phyloP scores from a whole-genome alignment of 2,113 vertebrate genomes.

The Polypterus bichir region DNA sequence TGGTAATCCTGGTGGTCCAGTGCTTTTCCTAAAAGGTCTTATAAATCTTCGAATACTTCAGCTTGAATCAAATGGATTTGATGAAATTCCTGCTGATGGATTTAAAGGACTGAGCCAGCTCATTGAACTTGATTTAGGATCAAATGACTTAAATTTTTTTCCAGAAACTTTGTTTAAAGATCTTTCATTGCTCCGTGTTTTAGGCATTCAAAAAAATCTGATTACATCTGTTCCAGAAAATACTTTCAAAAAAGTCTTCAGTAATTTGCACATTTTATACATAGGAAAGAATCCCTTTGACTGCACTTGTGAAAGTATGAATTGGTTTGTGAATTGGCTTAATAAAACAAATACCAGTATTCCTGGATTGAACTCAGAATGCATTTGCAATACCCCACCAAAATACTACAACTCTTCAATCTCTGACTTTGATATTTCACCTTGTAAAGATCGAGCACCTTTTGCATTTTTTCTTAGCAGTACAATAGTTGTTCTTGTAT shows the following conservation, averaged over 20 bases:
- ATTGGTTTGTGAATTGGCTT: constrained; percentile 82
- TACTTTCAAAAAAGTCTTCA: constrained; percentile 59
- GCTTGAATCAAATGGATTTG: constrained; percentile 78
- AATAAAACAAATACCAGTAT: constrained; percentile 56
- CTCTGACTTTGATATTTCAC: constrained; percentile 58
- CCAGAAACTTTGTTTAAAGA: constrained; percentile 60
- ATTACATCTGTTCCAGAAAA: constrained; percentile 68
- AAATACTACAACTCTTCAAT: constrained; percentile 62
- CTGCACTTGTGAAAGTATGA: constrained; percentile 88
- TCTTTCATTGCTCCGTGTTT: constrained; percentile 47
- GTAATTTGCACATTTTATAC: constrained; percentile 52
- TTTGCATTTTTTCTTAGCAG: constrained; percentile 66
- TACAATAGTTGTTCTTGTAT: constrained; percentile 30
- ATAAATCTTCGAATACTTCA: constrained; percentile 47
- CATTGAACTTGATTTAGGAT: constrained; percentile 48
- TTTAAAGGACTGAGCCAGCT: constrained; percentile 59
- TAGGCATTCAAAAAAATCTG: constrained; percentile 76
- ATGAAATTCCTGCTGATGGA: constrained; percentile 68
- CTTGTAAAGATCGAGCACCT: constrained; percentile 78
- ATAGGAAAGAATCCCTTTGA: constrained; percentile 86
- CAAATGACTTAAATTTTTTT: constrained; percentile 70
- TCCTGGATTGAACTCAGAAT: constrained; percentile 42
- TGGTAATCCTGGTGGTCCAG: constrained; percentile 68
- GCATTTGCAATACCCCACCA: constrained; percentile 78
- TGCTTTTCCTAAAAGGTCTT: constrained; percentile 62